Evolutionary conservation across 2,888 invertebrate species (phyloP), one percentile per base, ranked within the genome.

Genomic region (Tortricodes alternella): DNA sequence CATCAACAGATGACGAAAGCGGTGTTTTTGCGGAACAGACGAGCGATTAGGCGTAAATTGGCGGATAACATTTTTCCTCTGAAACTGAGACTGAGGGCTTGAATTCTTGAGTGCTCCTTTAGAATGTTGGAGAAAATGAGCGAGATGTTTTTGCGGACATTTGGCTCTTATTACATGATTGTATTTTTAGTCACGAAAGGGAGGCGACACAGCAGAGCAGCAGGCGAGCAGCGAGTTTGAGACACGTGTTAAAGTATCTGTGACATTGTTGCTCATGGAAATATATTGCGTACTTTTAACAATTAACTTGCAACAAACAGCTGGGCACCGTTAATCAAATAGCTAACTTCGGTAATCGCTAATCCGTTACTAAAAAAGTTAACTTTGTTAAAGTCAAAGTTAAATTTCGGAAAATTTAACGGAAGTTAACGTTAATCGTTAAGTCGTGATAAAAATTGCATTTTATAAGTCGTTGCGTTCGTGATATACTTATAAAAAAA

Each of bases 21-120:
- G 60, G 60, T 71, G 70, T 71, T 75, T 76, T 74, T 67, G 65
- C 63, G 64, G 64, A 55, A 55, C 68, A 64, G 51, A 39, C 60
- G 60, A 59, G 58, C 68, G 67, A 76, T 74, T 76, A 69, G 68
- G 63, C 66, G 63, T 61, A 66, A 77, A 73, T 73, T 70, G 67
- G 65, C 38, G 63, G 63, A 67, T 70, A 71, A 70, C 70, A 66
- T 71, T 70, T 72, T 66, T 62, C 60, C 59, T 61, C 41, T 61
- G 63, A 64, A 62, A 67, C 64, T 59, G 59, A 61, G 62, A 67
- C 64, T 60, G 60, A 61, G 62, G 51, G 56, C 63, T 43, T 57
- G 50, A 44, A 38, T 56, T 56, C 44, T 50, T 44, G 29, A 56
- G 48, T 35, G 27, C 18, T 48, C 48, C 49, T 49, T 49, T 29